These are phyloP conservation scores for Papilio aristodemus DNA, from an alignment of 1,140 invertebrate genomes.

Conservation along the genomic window DNA sequence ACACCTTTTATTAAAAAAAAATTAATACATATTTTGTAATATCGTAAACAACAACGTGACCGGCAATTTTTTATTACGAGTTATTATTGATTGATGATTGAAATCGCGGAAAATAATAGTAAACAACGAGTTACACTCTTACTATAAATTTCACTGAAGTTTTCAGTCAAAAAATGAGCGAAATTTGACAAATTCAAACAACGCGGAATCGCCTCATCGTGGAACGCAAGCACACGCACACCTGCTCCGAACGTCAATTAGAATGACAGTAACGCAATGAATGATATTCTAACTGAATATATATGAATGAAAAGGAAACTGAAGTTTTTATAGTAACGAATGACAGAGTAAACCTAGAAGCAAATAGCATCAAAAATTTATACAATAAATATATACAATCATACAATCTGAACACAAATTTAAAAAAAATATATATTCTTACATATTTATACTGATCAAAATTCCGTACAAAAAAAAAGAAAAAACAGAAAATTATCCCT, in stretches of 20 bases:
- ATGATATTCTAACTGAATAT: not conserved
- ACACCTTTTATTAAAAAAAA: constrained; percentile 45
- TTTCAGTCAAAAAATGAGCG: constrained; percentile 31
- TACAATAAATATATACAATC: too few relatives aligned
- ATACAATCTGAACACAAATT: too few relatives aligned
- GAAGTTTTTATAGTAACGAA: not conserved
- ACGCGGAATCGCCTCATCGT: constrained; percentile 28
- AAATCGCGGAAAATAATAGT: constrained; percentile 4
- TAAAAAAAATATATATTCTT: too few relatives aligned
- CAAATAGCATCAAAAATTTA: too few relatives aligned
- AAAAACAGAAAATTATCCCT: too few relatives aligned
- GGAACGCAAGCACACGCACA: constrained; percentile 13
- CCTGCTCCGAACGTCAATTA: constrained; percentile 24
- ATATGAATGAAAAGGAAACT: constrained; percentile 1
- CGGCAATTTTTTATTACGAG: not conserved
- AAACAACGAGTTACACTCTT: not conserved
- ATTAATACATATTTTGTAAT: constrained; percentile 25
- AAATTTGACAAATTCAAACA: constrained; percentile 25
- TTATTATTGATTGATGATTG: not conserved
- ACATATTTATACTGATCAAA: too few relatives aligned
- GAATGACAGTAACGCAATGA: constrained; percentile 20
- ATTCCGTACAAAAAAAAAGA: too few relatives aligned
- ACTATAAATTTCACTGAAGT: constrained; percentile 11
- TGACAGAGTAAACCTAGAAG: not conserved
- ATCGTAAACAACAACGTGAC: constrained; percentile 4